A percentile compares a stretch with the other conserved stretches of the same genome.
Conservation (phyloP, 2,797 vertebrate species). For the Triplophysa yarkandensis region DNA sequence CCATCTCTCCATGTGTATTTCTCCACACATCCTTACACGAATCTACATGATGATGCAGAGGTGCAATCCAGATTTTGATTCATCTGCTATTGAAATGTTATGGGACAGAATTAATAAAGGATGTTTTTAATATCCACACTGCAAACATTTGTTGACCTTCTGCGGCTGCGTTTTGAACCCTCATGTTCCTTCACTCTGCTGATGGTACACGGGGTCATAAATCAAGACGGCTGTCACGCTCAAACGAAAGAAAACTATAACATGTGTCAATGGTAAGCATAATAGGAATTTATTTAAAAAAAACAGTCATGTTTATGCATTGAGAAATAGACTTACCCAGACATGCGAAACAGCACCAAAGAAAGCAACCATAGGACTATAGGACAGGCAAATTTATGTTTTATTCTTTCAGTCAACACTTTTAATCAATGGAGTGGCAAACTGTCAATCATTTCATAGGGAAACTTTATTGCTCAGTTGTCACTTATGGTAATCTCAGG, state of each 20-base stretch:
- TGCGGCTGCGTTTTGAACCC: too few species aligned
- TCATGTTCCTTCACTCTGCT: constrained; percentile 93
- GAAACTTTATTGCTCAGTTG: too few species aligned
- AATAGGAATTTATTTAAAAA: constrained; percentile 5
- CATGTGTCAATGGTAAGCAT: constrained; percentile 76
- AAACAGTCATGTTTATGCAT: not conserved
- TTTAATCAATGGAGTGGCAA: not conserved
- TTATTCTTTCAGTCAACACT: not conserved
- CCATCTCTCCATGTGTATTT: too few species aligned
- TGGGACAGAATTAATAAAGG: not conserved
- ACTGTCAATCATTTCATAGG: not conserved
- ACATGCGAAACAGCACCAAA: too few species aligned
- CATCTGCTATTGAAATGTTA: not conserved
- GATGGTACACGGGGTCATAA: constrained; percentile 87
- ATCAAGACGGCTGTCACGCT: constrained; percentile 88
- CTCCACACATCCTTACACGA: not conserved
- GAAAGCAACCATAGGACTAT: too few species aligned
- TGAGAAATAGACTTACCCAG: too few species aligned
- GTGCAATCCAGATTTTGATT: not conserved
- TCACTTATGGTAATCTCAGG: too few species aligned
- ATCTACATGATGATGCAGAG: constrained; percentile 35
- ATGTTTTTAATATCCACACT: constrained; percentile 15
- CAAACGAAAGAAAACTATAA: constrained; percentile 89
- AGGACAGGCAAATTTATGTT: not conserved
- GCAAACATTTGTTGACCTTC: constrained; percentile 68